Evolutionary conservation across 2,888 invertebrate species (phyloP).

Genomic region (Polymixis lichenea): DNA sequence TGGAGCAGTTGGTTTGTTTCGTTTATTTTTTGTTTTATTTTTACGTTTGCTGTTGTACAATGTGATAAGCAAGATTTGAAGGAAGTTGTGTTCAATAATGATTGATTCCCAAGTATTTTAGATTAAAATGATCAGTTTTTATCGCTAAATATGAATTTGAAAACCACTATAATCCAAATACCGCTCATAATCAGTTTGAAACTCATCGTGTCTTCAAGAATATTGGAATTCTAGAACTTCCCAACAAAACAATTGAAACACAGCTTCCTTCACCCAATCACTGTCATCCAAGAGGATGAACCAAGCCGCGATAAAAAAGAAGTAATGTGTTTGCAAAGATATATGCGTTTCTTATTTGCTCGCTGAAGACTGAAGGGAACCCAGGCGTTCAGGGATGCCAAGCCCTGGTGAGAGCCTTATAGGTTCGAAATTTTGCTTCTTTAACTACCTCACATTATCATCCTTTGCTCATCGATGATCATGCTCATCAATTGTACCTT

Average conservation of each 20-base stretch:
- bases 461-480: conserved; percentile 69
- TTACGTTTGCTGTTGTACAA: conserved; percentile 76
- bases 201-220: neutral
- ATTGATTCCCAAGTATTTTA: too few relatives aligned
- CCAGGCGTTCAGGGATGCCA: conserved; percentile 90
- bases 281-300: conserved; percentile 77
- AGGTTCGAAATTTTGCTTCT: conserved; percentile 90
- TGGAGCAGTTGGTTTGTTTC: conserved; percentile 72
- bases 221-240: neutral
- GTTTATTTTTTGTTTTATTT: conserved; percentile 62
- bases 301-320: conserved; percentile 80
- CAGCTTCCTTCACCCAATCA: conserved; percentile 72
- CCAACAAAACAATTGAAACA: conserved; percentile 59
- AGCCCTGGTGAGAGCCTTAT: conserved; percentile 91
- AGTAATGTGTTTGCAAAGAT: conserved; percentile 89
- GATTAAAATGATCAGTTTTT: neutral
- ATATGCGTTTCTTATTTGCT: conserved; percentile 90
- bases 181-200: neutral
- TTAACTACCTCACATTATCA: conserved; percentile 76
- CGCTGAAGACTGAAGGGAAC: conserved; percentile 90
- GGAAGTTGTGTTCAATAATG: conserved; percentile 69
- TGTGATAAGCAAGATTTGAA: conserved; percentile 69
- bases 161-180: neutral
- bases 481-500: conserved; percentile 57
- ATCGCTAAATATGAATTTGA: neutral